Evolutionary conservation across 1,140 invertebrate genomes (phyloP).

Genomic region (Penaeus vannamei): DNA sequence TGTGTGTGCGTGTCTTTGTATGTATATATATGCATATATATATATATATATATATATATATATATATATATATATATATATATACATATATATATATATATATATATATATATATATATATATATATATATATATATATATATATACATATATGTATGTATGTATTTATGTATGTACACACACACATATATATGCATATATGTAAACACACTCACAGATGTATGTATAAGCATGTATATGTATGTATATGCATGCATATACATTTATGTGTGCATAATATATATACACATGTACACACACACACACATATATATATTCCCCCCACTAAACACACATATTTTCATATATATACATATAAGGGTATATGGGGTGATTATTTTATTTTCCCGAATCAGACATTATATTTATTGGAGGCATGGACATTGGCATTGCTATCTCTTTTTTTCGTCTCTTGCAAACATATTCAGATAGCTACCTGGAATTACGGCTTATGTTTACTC

Average conservation of each 20-base stretch:
- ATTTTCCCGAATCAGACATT: too few species aligned
- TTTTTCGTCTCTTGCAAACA: too few species aligned
- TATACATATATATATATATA: neutral
- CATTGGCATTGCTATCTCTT: too few species aligned
- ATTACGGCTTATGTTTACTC: too few species aligned
- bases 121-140: constrained; percentile 11
- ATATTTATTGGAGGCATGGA: too few species aligned
- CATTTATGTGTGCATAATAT: too few species aligned
- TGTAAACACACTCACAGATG: neutral
- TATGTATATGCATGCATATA: neutral
- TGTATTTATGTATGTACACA: neutral
- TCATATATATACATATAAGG: too few species aligned
- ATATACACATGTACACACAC: neutral
- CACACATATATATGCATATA: neutral
- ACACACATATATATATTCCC: too few species aligned
- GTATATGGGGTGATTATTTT: too few species aligned
- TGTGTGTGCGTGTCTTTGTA: neutral
- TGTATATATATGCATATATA: neutral
- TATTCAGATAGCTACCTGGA: too few species aligned
- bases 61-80: neutral
- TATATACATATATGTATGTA: neutral
- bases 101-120: neutral
- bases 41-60: neutral
- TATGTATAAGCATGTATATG: neutral
- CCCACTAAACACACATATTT: too few species aligned